Conservation (phyloP, 1,140 invertebrate genomes). For the Drosophila watanabei region DNA sequence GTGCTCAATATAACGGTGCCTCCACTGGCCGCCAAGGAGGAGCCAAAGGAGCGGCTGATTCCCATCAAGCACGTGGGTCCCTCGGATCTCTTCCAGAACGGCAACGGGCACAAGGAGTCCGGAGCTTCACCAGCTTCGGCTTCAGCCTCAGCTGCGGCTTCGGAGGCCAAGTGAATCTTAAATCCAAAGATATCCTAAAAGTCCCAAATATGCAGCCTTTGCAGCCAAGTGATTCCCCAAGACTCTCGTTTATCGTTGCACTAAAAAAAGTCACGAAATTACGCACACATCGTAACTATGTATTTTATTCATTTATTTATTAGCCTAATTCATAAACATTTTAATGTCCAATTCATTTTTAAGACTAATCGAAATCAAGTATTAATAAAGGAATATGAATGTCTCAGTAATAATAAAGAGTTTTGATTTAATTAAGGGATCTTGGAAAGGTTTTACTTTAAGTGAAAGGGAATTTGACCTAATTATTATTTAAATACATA, state of each 20-base stretch:
- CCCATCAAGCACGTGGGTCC: conserved; percentile 85
- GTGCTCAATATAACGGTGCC: conserved; percentile 87
- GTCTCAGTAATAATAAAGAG: neutral
- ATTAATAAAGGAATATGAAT: conserved; percentile 68
- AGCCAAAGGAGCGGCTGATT: conserved; percentile 84
- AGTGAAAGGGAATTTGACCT: neutral
- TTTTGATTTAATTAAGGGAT: neutral
- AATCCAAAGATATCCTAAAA: neutral
- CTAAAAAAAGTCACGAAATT: conserved; percentile 51
- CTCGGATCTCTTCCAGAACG: conserved; percentile 69
- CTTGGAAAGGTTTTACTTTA: neutral
- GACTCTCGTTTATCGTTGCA: conserved; percentile 71
- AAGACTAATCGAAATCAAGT: conserved; percentile 45
- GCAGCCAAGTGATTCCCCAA: conserved; percentile 71
- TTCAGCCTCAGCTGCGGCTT: neutral
- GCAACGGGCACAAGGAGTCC: conserved; percentile 55
- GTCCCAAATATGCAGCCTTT: conserved; percentile 15
- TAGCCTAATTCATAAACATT: conserved; percentile 24
- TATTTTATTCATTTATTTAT: conserved; percentile 48
- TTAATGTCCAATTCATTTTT: conserved; percentile 52
- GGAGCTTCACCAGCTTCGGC: conserved; percentile 64
- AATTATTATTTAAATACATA: neutral
- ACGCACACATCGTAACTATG: conserved; percentile 53
- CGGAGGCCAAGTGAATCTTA: conserved; percentile 49
- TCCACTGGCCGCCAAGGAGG: conserved; percentile 85